These are phyloP conservation scores for Rhinolophus ferrumequinum DNA, from an alignment of 2,113 vertebrate genomes.

Conservation along the genomic window DNA sequence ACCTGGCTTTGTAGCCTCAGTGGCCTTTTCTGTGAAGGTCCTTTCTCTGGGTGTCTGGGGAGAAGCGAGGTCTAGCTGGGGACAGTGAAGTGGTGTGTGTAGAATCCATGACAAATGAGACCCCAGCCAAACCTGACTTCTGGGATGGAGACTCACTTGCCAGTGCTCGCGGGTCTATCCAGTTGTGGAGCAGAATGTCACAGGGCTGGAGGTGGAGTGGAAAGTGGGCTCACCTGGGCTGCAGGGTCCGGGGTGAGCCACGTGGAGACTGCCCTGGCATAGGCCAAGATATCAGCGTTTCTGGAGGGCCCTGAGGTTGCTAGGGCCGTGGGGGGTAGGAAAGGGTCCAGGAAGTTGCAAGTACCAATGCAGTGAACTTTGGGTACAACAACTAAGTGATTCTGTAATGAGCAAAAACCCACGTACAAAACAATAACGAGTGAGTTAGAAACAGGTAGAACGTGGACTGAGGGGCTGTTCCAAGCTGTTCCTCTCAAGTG, in stretches of 20 bases:
- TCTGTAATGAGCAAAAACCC: background rate
- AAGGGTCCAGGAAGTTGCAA: too few relatives aligned
- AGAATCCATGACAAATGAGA: background rate
- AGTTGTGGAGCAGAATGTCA: background rate
- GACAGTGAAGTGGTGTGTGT: too few relatives aligned
- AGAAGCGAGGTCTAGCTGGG: background rate
- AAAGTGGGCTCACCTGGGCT: background rate
- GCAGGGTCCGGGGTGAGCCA: too few relatives aligned
- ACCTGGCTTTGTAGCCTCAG: background rate
- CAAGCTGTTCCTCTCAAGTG: background rate
- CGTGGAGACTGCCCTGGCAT: too few relatives aligned
- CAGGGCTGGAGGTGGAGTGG: rapidly evolving
- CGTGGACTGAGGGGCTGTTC: rapidly evolving
- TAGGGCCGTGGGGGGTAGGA: background rate
- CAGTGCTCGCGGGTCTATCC: too few relatives aligned
- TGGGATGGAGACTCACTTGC: too few relatives aligned
- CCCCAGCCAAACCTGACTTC: rapidly evolving
- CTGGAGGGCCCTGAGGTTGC: background rate
- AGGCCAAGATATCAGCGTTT: too few relatives aligned
- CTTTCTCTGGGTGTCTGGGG: background rate
- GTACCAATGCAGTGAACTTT: too few relatives aligned
- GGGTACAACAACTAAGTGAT: background rate
- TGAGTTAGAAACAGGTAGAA: background rate
- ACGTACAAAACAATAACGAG: background rate
- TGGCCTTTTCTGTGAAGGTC: background rate